Base-by-base conservation (phyloP, 2,888 invertebrate species). In the Octodonta nipae region DNA sequence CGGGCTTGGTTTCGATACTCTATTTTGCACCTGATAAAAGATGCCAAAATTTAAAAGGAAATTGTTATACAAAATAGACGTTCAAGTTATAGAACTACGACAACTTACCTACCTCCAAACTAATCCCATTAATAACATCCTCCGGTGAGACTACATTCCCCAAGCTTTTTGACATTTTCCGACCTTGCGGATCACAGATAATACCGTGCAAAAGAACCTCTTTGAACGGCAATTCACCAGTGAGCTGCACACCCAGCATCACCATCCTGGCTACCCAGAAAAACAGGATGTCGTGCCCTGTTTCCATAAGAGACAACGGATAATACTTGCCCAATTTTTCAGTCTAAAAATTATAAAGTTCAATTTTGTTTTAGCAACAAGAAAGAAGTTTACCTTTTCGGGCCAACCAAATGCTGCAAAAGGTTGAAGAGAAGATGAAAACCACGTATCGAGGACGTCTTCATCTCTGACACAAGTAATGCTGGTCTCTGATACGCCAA, bases 181-280 rank as follows among this genome's bases (percentile, higher is more conserved):
- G 75, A 1, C 98, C 98, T 58, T 95, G 92, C 0, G 95, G 88
- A 63, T 99, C 98, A 33, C 98, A 76, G 2, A 98, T 84, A 73
- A 98, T 88, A 0, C 96, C 92, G 63, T 98, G 98, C 8, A 98
- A 70, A 54, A 89, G 88, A 1, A 98, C 78, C 65, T 91, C 81
- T 44, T 79, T 76, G 63, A 99, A 98, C 1, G 98, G 98, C 28
- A 96, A 65, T 58, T 83, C 73, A 26, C 49, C 49, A 33, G 88
- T 66, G n/a, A 99, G 65, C 45, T 86, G 76, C 46, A 83, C 80
- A 0, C 93, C 91, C 50, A 98, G 76, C 76, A 98, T 96, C 1
- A 96, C 96, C 98, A 99, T 99, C 38, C 95, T 71, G 0, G 96
- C 96, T 3, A 98, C 98, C 98, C 98, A 99, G 67, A 99, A 98